These are phyloP conservation scores for Himalopsyche tibetana DNA, from an alignment of 2,888 invertebrate genomes.

Conservation along the genomic window DNA sequence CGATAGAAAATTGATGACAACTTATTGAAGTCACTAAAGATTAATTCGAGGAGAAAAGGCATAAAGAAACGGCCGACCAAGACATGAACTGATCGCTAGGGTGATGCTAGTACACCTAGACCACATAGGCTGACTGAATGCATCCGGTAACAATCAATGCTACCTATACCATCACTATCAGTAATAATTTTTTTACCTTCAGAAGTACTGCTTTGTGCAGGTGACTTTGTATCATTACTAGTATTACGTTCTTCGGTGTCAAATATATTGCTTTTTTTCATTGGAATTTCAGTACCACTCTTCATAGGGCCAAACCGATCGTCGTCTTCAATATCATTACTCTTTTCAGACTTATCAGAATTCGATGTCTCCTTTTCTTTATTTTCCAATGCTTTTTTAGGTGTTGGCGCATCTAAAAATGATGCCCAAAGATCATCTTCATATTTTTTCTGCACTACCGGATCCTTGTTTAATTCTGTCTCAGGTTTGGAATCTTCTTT, in stretches of 20 bases:
- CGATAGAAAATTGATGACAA: no score
- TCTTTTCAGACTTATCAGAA: neutral
- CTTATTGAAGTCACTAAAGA: no score
- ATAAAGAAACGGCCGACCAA: no score
- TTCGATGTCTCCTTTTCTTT: constrained; percentile 17
- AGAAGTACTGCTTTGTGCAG: constrained; percentile 54
- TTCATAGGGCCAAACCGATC: neutral
- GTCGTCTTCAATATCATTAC: neutral
- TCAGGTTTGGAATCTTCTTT: constrained; percentile 68
- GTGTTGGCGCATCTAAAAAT: constrained; percentile 84
- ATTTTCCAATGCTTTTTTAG: constrained; percentile 66
- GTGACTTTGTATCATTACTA: constrained; percentile 66
- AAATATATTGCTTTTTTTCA: constrained; percentile 51
- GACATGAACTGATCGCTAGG: no score
- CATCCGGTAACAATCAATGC: no score
- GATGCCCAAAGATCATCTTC: constrained; percentile 88
- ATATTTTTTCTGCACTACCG: constrained; percentile 82
- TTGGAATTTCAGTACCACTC: neutral
- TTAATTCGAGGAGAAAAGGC: no score
- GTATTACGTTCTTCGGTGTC: constrained; percentile 39
- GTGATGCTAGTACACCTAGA: no score
- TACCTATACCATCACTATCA: no score
- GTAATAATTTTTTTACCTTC: neutral
- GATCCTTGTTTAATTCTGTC: constrained; percentile 69
- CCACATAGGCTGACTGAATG: no score